Base-by-base conservation (phyloP, 1,140 invertebrate genomes). In the Papilio glaucus region DNA sequence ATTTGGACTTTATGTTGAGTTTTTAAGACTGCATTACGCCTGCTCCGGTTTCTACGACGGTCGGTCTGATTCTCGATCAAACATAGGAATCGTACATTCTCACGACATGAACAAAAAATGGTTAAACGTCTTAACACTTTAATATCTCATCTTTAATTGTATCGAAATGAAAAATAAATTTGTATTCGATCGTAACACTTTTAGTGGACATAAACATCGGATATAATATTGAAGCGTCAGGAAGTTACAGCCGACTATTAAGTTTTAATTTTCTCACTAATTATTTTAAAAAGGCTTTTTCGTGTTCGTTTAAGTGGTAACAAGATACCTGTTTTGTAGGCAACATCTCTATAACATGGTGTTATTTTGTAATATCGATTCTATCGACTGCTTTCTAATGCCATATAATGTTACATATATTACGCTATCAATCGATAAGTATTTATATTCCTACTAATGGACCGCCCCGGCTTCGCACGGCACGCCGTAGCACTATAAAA, bases 231-330 rank as follows among this genome's bases (percentile, higher is more conserved):
- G 10, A 65, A 65, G 62, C 18, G 10, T 65, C 15, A 12, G 18
- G 15, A 65, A 37, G 62, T 63, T 63, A 63, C 33, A 65, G 18
- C 29, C 37, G 62, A 9, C n/a, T 41, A 39, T 65, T 38, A 65
- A 65, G 15, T 65, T 65, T 65, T 21, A 65, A 18, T 65, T 65
- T 65, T 6, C 33, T 18, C 18, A 65, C 29, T 65, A 65, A 65
- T 65, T 37, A 65, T 65, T 39, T 65, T 15, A 37, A 65, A 65
- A 12, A 38, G 37, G 6, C 15, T 10, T 65, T 65, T 65, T 33
- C 33, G 24, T 61, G 29, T 57, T 49, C 45, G 41, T 49, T 57
- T 57, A 26, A 57, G 49, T 57, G 45, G 45, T 21, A 12, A 57
- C 4, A 24, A 24, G 18, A 57, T 57, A 57, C 4, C 10, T 57